phyloP scores from a whole-genome alignment of 2,113 vertebrate species.

The Pampusana beccarii region DNA sequence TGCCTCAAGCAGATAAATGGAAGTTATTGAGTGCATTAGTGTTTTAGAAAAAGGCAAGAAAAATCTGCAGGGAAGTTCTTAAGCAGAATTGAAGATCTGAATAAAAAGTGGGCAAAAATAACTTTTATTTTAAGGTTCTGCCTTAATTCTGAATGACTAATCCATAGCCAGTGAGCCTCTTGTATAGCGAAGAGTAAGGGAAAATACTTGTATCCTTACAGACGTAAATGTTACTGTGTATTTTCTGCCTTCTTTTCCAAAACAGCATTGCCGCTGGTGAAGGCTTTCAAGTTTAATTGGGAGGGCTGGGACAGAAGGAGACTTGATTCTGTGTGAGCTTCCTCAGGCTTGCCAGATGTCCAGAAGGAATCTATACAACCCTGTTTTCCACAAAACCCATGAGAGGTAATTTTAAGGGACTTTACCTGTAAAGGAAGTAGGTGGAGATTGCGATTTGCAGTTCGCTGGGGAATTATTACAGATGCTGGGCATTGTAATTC shows the following conservation, averaged over 20 bases:
- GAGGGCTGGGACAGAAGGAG: neutral
- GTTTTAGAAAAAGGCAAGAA: neutral
- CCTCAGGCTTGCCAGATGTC: neutral
- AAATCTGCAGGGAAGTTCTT: neutral
- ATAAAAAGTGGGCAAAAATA: neutral
- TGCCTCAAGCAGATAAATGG: neutral
- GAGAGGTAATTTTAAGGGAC: neutral
- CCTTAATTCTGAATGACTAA: neutral
- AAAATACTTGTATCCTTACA: neutral
- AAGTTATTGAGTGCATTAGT: neutral
- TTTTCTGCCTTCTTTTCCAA: neutral
- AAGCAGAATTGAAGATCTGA: neutral
- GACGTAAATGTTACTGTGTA: neutral
- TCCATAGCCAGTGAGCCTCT: neutral
- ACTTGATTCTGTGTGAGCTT: neutral
- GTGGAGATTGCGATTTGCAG: neutral
- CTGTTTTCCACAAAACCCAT: neutral
- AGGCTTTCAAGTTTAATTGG: slow-evolving; percentile 10
- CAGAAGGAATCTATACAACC: slow-evolving; percentile 12
- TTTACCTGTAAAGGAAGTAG: neutral
- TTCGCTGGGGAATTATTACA: neutral
- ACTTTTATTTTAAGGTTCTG: neutral
- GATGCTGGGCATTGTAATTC: neutral
- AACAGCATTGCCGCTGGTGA: neutral
- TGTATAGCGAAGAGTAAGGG: neutral